Conservation (phyloP, 2,113 vertebrate species). For the Todiramphus chloris region DNA sequence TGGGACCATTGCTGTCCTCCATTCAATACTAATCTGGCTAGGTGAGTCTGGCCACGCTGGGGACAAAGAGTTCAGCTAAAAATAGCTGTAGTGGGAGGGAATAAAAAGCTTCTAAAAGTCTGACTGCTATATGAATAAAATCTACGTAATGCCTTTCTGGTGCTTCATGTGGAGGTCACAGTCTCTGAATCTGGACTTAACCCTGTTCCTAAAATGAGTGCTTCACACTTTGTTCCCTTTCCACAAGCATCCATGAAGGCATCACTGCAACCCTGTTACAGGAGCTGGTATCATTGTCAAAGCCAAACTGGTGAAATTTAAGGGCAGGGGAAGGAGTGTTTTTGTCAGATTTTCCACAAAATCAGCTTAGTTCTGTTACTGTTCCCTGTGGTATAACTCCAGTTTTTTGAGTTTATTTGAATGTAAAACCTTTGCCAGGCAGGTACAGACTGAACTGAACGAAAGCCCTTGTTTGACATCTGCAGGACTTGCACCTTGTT, state of each 20-base stretch:
- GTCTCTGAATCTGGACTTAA: not conserved
- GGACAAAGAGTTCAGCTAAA: not conserved
- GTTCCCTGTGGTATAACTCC: not conserved
- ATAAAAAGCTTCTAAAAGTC: not conserved
- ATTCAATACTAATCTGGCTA: not conserved
- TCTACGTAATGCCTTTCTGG: not conserved
- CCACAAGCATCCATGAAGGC: not conserved
- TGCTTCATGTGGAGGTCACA: not conserved
- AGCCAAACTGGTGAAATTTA: not conserved
- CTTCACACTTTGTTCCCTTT: not conserved
- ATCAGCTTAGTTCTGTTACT: not conserved
- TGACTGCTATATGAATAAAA: not conserved
- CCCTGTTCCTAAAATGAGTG: not conserved
- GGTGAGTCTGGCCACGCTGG: not conserved
- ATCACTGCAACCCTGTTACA: not conserved
- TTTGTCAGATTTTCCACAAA: not conserved
- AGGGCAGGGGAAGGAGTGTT: not conserved
- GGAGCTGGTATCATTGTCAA: not conserved
- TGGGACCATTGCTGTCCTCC: not conserved
- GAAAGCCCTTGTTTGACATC: not conserved
- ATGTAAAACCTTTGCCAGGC: not conserved
- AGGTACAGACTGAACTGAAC: not conserved
- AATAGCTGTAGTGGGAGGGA: not conserved
- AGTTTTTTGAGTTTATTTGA: not conserved
- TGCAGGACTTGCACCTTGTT: not conserved